These are phyloP conservation scores for Rhinoraja longicauda DNA, from an alignment of 2,797 vertebrate genomes.

Conservation along the genomic window DNA sequence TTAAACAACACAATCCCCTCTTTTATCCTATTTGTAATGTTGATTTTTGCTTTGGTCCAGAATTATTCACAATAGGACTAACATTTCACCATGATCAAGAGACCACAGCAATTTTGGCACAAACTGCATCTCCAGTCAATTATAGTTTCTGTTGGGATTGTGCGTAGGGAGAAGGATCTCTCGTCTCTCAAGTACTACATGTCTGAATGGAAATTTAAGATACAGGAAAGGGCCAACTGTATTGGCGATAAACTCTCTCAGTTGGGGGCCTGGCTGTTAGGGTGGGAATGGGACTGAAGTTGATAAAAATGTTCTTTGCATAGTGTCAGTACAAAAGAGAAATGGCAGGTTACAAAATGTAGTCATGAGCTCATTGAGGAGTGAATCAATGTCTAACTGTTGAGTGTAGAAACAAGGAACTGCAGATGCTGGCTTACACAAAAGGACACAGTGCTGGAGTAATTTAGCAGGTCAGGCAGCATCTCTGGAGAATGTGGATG, in stretches of 20 bases:
- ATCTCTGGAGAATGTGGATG: no score
- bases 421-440: no score
- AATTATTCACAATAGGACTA: neutral
- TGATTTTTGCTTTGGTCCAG: neutral
- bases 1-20: neutral
- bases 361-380: neutral
- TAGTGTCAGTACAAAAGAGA: neutral
- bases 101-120: neutral
- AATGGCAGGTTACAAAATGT: neutral
- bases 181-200: neutral
- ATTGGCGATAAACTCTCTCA: neutral
- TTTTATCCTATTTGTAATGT: neutral
- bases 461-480: no score
- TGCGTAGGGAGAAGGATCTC: neutral
- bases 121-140: neutral
- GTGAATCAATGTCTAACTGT: no score
- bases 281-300: neutral
- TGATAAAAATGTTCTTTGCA: neutral
- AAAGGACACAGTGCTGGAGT: no score
- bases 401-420: no score
- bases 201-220: neutral
- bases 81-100: neutral
- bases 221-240: neutral
- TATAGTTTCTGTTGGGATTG: neutral
- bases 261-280: neutral